These are phyloP conservation scores for Sinocyclocheilus anophthalmus DNA, from an alignment of 2,113 vertebrate genomes.

Conservation along the genomic window DNA sequence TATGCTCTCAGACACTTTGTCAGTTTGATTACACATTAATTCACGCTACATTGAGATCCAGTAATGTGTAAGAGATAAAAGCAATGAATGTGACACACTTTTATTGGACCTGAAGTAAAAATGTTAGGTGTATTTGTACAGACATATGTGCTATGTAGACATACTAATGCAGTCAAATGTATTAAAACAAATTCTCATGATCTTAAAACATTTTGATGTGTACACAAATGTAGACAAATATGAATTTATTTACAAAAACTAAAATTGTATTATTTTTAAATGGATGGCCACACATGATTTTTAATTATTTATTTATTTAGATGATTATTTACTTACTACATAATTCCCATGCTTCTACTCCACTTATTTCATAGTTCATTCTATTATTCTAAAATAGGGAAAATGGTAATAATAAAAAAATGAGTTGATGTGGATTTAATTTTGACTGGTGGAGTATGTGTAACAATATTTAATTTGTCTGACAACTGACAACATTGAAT, in stretches of 20 bases:
- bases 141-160: not conserved
- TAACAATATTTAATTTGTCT: not conserved
- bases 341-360: not conserved
- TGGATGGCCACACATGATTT: not conserved
- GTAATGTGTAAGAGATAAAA: slow-evolving; percentile 44
- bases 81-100: not conserved
- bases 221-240: not conserved
- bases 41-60: slow-evolving; percentile 41
- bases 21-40: slow-evolving; percentile 1
- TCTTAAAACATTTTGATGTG: not conserved
- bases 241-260: not conserved
- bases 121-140: not conserved
- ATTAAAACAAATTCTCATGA: not conserved
- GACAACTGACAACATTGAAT: not conserved
- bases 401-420: not conserved
- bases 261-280: not conserved
- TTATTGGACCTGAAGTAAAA: not conserved
- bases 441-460: not conserved
- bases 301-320: not conserved
- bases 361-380: not conserved
- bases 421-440: not conserved
- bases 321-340: not conserved
- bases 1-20: slow-evolving; percentile 12
- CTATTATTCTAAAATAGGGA: not conserved
- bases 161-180: not conserved